Percentiles rank a stretch among this genome's conserved stretches.
Conservation (phyloP, 37 sponge, comb jelly and placozoan species). For the Chondrilla cf. caribensis region DNA sequence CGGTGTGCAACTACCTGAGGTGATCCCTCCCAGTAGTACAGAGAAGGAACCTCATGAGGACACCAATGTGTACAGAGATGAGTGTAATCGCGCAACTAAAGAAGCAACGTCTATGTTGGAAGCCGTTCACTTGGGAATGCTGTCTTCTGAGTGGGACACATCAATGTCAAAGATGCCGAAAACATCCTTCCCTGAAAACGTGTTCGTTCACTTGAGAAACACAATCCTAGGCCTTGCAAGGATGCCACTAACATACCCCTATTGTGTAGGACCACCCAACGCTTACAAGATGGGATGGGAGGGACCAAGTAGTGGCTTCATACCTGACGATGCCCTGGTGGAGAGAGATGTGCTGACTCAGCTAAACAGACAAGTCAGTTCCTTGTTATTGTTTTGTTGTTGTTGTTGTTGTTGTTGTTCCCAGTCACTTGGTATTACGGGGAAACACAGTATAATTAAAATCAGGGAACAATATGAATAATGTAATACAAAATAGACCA, state of each 20-base stretch:
- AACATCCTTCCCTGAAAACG: background rate
- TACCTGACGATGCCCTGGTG: conserved; percentile 1
- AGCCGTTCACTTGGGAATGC: background rate
- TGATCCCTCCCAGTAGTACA: background rate
- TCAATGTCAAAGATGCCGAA: background rate
- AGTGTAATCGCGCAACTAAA: background rate
- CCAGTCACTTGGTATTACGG: no score
- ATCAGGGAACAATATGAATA: no score
- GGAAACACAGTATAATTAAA: no score
- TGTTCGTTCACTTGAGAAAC: background rate
- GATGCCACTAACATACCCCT: background rate
- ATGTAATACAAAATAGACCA: no score
- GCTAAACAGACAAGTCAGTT: conserved; percentile 10
- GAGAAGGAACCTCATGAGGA: background rate
- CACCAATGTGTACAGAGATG: background rate
- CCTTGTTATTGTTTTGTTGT: no score
- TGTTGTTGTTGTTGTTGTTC: no score
- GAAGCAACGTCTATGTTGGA: background rate
- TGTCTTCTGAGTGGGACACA: background rate
- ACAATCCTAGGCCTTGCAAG: background rate
- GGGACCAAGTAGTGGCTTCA: background rate
- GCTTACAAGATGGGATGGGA: conserved; percentile 33
- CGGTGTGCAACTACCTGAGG: conserved; percentile 14
- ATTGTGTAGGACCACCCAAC: conserved; percentile 5
- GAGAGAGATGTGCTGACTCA: conserved; percentile 17